phyloP scores from a whole-genome alignment of 2,888 invertebrate genomes.

The Drosophila algonquin region DNA sequence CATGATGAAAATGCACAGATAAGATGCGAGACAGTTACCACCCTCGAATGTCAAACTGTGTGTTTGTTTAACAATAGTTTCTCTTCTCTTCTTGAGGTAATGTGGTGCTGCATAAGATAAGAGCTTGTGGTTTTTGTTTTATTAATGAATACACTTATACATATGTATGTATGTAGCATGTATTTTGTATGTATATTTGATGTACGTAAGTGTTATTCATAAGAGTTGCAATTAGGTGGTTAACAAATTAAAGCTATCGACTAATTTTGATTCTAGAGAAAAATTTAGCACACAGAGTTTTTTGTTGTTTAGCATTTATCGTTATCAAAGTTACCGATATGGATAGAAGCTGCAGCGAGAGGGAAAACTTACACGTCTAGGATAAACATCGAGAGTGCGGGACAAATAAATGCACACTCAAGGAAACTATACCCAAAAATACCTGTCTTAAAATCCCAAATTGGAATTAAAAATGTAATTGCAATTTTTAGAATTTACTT shows the following conservation, averaged over 20 bases:
- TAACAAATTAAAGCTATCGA: slow-evolving; percentile 52
- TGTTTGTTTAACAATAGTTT: slow-evolving; percentile 49
- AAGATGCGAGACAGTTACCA: neutral
- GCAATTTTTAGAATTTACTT: no score
- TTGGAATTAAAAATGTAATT: no score
- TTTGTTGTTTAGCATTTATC: slow-evolving; percentile 8
- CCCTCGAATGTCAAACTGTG: slow-evolving; percentile 40
- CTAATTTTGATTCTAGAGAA: slow-evolving; percentile 70
- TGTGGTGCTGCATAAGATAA: slow-evolving; percentile 61
- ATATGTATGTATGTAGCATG: slow-evolving; percentile 18
- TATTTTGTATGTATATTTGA: slow-evolving; percentile 36
- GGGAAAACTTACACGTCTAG: slow-evolving; percentile 37
- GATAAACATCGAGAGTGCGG: neutral
- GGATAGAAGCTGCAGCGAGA: slow-evolving; percentile 27
- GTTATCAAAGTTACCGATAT: slow-evolving; percentile 22
- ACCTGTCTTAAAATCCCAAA: no score
- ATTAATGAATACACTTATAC: slow-evolving; percentile 19
- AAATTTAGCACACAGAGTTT: slow-evolving; percentile 69
- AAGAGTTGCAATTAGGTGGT: slow-evolving; percentile 46
- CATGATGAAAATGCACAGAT: neutral
- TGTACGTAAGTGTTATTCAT: slow-evolving; percentile 56
- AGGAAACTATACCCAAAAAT: neutral
- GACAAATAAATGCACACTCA: neutral
- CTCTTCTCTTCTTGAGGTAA: slow-evolving; percentile 7
- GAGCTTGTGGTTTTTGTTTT: slow-evolving; percentile 40